These are phyloP conservation scores for Microplitis manilae DNA, from an alignment of 2,888 invertebrate species.

Conservation along the genomic window DNA sequence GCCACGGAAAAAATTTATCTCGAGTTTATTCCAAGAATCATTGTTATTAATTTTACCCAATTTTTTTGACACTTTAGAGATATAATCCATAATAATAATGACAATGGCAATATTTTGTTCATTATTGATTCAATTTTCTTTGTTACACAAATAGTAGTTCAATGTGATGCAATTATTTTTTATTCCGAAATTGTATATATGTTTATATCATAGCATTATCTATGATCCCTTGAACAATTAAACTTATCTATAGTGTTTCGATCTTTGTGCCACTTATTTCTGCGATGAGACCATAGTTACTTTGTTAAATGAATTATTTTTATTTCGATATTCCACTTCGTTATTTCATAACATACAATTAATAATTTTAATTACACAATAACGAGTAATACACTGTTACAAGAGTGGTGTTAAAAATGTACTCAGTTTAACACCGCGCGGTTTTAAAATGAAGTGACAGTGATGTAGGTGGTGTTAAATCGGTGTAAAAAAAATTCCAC, in stretches of 20 bases:
- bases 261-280: neutral
- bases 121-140: neutral
- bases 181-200: neutral
- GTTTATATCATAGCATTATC: neutral
- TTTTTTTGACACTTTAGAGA: neutral
- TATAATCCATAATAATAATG: neutral
- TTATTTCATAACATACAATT: too few relatives aligned
- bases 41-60: neutral
- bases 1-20: neutral
- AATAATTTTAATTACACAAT: too few relatives aligned
- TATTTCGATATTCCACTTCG: too few relatives aligned
- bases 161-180: neutral
- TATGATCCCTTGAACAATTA: neutral
- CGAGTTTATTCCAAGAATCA: neutral
- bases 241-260: neutral
- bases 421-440: too few relatives aligned
- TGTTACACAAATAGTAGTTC: neutral
- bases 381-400: too few relatives aligned
- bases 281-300: too few relatives aligned
- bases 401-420: too few relatives aligned
- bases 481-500: too few relatives aligned
- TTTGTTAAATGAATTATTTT: too few relatives aligned
- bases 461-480: too few relatives aligned
- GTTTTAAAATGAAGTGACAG: too few relatives aligned
- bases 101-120: neutral